A percentile compares a stretch with the other conserved stretches of the same genome.
phyloP scores from a whole-genome alignment of 1,140 invertebrate genomes.

The Ridgeia piscesae region DNA sequence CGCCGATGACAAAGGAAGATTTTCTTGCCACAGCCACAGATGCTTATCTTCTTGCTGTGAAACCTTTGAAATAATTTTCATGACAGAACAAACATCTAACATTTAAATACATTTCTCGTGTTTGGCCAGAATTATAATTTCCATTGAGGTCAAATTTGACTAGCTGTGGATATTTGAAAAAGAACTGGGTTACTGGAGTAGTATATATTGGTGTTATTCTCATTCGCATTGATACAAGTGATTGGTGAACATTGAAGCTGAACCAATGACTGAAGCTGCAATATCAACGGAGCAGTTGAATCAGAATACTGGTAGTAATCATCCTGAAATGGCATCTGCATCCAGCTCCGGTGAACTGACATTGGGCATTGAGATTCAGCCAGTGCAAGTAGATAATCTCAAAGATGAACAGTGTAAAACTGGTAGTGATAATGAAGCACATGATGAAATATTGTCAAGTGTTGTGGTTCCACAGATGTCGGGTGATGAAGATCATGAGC shows the following conservation, averaged over 20 bases:
- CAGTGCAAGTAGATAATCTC: not conserved
- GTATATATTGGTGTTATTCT: not conserved
- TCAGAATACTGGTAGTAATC: not conserved
- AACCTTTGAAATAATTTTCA: constrained; percentile 3
- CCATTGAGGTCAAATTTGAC: not conserved
- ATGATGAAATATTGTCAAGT: not conserved
- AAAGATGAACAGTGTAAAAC: not conserved
- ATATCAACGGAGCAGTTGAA: not conserved
- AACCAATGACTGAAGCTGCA: not conserved
- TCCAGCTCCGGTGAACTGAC: not conserved
- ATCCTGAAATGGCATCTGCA: not conserved
- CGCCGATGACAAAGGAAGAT: not conserved
- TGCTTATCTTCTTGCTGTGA: not conserved
- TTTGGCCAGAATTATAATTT: no score
- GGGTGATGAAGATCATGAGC: not conserved
- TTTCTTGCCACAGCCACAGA: not conserved
- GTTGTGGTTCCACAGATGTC: not conserved
- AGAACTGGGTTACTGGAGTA: not conserved
- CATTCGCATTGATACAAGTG: not conserved
- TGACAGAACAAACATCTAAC: not conserved
- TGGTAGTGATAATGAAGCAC: not conserved
- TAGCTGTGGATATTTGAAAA: not conserved
- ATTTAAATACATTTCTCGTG: not conserved
- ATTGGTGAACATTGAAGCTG: not conserved
- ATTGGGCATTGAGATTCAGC: not conserved